These are phyloP conservation scores for Leiothrix lutea DNA, from an alignment of 2,113 vertebrate genomes.

Conservation along the genomic window DNA sequence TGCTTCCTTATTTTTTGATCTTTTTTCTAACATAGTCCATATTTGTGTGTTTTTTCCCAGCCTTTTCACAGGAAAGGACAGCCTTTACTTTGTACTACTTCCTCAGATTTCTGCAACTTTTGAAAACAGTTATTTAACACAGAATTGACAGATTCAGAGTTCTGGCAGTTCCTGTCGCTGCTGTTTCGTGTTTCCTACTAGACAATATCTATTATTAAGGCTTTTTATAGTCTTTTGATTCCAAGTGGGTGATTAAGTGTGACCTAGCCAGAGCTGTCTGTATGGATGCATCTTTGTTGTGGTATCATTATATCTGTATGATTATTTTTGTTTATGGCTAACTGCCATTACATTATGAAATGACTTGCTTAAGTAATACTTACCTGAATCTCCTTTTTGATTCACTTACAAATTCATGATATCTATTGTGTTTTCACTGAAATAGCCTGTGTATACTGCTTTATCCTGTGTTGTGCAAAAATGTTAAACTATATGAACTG, in stretches of 20 bases:
- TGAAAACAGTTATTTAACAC: background rate
- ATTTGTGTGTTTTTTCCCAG: fast-evolving
- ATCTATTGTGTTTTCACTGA: background rate
- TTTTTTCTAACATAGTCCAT: background rate
- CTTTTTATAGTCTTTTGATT: background rate
- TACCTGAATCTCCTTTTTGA: background rate
- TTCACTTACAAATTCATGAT: background rate
- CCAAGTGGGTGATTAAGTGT: background rate
- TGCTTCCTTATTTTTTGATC: background rate
- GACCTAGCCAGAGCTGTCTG: background rate
- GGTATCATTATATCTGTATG: background rate
- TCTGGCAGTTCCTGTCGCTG: background rate
- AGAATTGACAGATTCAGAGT: background rate
- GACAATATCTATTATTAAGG: background rate
- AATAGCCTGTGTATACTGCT: fast-evolving
- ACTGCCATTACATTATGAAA: background rate
- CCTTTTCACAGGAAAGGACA: background rate
- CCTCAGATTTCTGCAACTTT: background rate
- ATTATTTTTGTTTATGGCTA: background rate
- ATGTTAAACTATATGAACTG: background rate
- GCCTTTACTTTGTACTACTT: background rate
- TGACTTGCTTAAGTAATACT: background rate
- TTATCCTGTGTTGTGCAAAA: background rate
- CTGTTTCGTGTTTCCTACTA: background rate
- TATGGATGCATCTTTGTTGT: background rate